Percentiles rank a stretch among this genome's conserved stretches.
phyloP scores from a whole-genome alignment of 2,113 vertebrate species.

The Centropristis striata region DNA sequence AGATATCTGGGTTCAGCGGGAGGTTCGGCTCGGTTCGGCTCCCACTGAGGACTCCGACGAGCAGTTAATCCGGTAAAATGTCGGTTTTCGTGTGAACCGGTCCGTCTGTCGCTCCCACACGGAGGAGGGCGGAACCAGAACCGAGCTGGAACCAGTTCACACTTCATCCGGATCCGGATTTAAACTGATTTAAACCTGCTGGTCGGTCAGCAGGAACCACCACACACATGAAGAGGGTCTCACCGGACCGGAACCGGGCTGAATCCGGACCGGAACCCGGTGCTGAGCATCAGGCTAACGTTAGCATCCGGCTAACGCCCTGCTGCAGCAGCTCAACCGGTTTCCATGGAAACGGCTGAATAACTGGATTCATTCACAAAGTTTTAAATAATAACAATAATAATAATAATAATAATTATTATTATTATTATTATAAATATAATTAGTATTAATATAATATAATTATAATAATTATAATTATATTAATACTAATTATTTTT shows the following conservation, averaged over 20 bases:
- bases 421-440: no score
- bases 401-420: no score
- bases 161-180: neutral
- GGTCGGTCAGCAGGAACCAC: neutral
- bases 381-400: no score
- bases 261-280: neutral
- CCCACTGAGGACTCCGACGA: neutral
- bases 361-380: slow-evolving; percentile 18
- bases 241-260: neutral
- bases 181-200: no score
- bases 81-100: neutral
- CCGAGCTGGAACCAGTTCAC: neutral
- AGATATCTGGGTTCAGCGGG: rapidly evolving
- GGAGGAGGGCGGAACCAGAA: neutral
- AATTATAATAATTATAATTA: no score
- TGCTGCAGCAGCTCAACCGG: slow-evolving; percentile 28
- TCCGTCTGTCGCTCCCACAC: slow-evolving; percentile 27
- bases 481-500: no score
- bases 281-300: neutral
- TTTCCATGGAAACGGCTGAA: slow-evolving; percentile 43
- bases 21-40: neutral
- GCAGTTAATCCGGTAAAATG: neutral
- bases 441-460: no score
- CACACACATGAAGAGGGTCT: neutral
- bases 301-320: neutral